A percentile compares a stretch with the other conserved stretches of the same genome.
Conservation (phyloP, 2,797 vertebrate species). For the Knipowitschia caucasica region DNA sequence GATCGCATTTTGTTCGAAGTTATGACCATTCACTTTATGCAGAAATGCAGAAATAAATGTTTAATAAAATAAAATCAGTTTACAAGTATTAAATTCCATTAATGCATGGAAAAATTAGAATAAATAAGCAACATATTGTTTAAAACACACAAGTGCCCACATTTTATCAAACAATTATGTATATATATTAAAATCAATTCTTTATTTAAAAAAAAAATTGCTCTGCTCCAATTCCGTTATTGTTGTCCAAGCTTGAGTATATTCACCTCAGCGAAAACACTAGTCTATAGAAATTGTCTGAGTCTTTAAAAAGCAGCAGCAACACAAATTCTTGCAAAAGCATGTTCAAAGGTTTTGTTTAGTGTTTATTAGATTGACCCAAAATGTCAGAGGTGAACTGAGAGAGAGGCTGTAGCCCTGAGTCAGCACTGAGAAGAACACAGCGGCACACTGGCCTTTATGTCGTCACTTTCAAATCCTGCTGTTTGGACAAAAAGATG, state of each 20-base stretch:
- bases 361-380: conserved; percentile 37
- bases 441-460: conserved; percentile 1
- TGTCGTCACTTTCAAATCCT: conserved; percentile 30
- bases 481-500: conserved; percentile 41
- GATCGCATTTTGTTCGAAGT: no score
- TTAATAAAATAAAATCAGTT: no score
- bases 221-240: no score
- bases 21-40: no score
- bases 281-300: conserved; percentile 7
- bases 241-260: neutral
- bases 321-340: conserved; percentile 6
- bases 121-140: no score
- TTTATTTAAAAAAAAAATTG: no score
- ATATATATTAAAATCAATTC: no score
- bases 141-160: no score
- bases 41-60: no score
- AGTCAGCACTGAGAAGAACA: conserved; percentile 46
- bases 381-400: conserved; percentile 38
- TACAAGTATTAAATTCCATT: no score
- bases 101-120: no score
- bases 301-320: conserved; percentile 15
- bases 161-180: no score
- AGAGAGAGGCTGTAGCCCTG: conserved; percentile 23
- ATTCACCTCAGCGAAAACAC: neutral
- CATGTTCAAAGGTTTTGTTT: conserved; percentile 10